These are phyloP conservation scores for Acrobasis repandana DNA, from an alignment of 2,888 invertebrate species.

Conservation along the genomic window DNA sequence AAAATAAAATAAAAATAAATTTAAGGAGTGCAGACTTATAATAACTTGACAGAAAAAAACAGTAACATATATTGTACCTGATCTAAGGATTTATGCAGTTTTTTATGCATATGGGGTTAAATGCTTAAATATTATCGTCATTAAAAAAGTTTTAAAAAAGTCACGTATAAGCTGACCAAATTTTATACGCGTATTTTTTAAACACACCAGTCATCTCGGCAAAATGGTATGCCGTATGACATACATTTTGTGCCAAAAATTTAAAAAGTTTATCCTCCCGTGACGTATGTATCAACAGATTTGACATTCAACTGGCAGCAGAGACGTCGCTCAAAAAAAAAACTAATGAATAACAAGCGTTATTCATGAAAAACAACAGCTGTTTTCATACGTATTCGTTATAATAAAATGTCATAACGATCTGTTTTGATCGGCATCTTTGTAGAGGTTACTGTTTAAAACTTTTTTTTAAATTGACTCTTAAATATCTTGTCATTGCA, in stretches of 20 bases:
- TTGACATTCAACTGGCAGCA: constrained; percentile 13
- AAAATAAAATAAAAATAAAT: too few species aligned
- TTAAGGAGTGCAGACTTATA: too few species aligned
- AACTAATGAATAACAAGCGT: background rate
- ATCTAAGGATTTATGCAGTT: too few species aligned
- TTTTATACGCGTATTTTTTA: background rate
- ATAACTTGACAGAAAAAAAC: too few species aligned
- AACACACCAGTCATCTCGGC: background rate
- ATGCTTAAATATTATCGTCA: too few species aligned
- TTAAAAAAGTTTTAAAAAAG: background rate
- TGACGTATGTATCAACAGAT: constrained; percentile 10
- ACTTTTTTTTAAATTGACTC: constrained; percentile 1
- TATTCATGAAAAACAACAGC: background rate
- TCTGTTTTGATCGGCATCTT: constrained; percentile 6
- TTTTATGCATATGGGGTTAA: too few species aligned
- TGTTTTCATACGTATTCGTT: background rate
- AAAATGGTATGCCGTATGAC: constrained; percentile 2
- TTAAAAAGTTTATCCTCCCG: background rate
- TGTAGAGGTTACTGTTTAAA: background rate
- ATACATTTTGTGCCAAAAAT: constrained; percentile 8
- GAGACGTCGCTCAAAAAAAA: constrained; percentile 1
- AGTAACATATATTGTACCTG: too few species aligned
- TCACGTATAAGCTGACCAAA: background rate
- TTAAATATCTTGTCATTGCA: constrained; percentile 13
- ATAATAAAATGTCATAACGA: constrained; percentile 1